Evolutionary conservation across 2,797 vertebrate genomes (phyloP), one percentile per base, ranked within the genome.

Genomic region (Amniataba percoides): DNA sequence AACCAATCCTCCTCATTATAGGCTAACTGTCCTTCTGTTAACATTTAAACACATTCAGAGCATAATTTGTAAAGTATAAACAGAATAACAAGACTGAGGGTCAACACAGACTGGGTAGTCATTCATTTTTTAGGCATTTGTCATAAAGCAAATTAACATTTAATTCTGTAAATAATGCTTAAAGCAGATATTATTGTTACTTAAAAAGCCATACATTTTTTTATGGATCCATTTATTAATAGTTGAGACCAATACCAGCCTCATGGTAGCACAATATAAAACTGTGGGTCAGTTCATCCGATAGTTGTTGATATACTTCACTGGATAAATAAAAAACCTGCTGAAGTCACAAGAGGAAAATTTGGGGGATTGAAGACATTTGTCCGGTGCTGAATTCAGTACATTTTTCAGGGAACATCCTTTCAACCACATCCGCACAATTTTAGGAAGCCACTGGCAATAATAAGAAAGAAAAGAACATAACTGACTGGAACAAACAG

Each of bases 401-500:
- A 11, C 14, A 18, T 10, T 8, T 46, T 39, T 36, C 5, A 1
- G 19, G 8, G 4, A 55, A 23, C 19, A 34, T 59, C 14, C 6
- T 65, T 25, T 15, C 43, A 59, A 56, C n/a, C 40, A 51, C 43
- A 61, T 31, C 21, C 36, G 27, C 34, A 27, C 3, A 5, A 45
- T 46, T 71, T 42, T 42, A 13, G 42, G 53, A 52, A 71, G 61
- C 60, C 0, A 31, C 27, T 31, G 27, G 1, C 46, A 60, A 48
- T 8, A 46, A 19, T 23, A 34, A 59, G 14, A 59, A 18, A 15
- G 8, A 66, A 71, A 67, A 4, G 36, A 9, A n/a, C 39, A 63
- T 46, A 67, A 57, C 43, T 77, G 13, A 11, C 66, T 57, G 62
- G 49, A 77, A 62, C 27, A 55, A 68, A 53, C 3, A 6, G 12